A percentile compares a stretch with the other conserved stretches of the same genome.
Evolutionary conservation across 2,797 vertebrate species (phyloP).

Genomic region (Myotis daubentonii): DNA sequence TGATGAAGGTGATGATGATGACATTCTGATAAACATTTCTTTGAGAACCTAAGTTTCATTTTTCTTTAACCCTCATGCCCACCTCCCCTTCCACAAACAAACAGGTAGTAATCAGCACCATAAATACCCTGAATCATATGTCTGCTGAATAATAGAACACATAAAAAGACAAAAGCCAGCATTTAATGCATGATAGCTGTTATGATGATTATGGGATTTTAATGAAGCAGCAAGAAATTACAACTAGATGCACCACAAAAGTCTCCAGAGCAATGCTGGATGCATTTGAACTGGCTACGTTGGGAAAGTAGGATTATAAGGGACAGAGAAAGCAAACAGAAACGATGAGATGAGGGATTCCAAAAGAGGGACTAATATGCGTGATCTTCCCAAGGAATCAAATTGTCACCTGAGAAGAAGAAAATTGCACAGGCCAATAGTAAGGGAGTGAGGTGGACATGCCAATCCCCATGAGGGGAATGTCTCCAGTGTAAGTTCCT

Average conservation of each 20-base stretch:
- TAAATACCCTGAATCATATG: background rate
- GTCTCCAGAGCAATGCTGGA: background rate
- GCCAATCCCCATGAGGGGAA: fast-evolving
- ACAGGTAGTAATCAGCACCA: background rate
- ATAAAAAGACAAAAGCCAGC: background rate
- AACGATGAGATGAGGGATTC: background rate
- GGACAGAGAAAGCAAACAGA: background rate
- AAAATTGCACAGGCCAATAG: background rate
- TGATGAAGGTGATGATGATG: no score
- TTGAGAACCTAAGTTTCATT: background rate
- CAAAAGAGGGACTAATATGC: background rate
- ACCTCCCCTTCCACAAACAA: background rate
- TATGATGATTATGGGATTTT: background rate
- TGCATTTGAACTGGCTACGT: background rate
- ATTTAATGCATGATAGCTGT: background rate
- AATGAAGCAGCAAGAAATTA: background rate
- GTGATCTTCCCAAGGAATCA: background rate
- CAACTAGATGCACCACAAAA: no score
- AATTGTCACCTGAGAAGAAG: background rate
- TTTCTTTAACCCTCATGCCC: background rate
- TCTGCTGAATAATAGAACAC: background rate
- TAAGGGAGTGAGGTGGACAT: background rate
- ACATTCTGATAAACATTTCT: background rate
- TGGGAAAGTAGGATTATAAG: background rate
- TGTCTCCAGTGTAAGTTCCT: background rate